Base-by-base conservation (phyloP, 2,113 vertebrate genomes). In the Phylloscopus trochiloides region DNA sequence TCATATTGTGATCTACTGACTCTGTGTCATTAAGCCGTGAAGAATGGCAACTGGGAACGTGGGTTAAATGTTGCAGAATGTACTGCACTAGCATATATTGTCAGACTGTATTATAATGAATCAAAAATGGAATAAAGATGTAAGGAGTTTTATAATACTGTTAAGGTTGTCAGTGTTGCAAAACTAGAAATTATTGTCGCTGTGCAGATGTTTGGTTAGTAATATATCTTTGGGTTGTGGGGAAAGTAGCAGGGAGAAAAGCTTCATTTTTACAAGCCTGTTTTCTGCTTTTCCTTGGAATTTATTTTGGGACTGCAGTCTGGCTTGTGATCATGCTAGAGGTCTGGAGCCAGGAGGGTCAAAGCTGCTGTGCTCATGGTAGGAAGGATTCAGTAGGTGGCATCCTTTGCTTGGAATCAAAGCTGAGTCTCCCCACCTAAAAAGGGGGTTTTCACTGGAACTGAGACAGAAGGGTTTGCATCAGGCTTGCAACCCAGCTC, bases 1-100 rank as follows among this genome's bases (percentile, higher is more conserved):
- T 94, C 92, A 96, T 96, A 95, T 86, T 94, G 88, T 88, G 91
- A 97, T 96, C 96, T 97, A 92, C 92, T 93, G 97, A 92, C 97
- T 92, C 80, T 36, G 86, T 91, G 80, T 94, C 73, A 73, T 94
- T 94, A 94, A 97, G 96, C 96, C 48, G 24, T 80, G 92, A 95
- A 79, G 87, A 76, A 94, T 3, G 7, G 95, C 90, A 93, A 76
- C 87, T 68, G 93, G 94, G 91, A 94, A 74, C 92, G 61, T 40
- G 88, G 91, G 94, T 96, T 96, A 95, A 95, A 94, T 78, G 70
- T 82, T 95, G 97, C 87, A 93, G 94, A 95, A 91, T 91, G 86
- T 92, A 67, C 82, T 71, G 81, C 88, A 31, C 84, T 61, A 51
- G 86, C 65, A 36, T 93, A 19, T 90, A 87, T 65, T 93, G 83